Base-by-base conservation (phyloP, 2,113 vertebrate species). In the Siniperca chuatsi region DNA sequence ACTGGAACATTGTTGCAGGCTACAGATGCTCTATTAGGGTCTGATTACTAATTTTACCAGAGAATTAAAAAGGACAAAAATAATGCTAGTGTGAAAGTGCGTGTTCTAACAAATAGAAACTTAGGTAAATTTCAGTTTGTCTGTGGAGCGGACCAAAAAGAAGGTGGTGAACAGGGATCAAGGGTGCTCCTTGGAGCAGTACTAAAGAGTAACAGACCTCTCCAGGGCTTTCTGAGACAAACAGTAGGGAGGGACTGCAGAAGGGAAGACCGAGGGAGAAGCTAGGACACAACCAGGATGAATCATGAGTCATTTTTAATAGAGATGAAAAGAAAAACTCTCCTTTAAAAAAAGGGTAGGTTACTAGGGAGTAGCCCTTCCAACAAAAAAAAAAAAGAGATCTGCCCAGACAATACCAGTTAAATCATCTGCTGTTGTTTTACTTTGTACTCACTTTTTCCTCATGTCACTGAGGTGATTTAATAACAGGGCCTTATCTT, bases 381-480 rank as follows among this genome's bases (percentile, higher is more conserved):
- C 35, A 75, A 8, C 46, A 54, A 69, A 82, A 80, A 76, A 82
- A 80, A 76, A 60, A 9, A 0, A 33, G 6, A 75, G 40, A 84
- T 75, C 55, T 57, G 29, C 6, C 4, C 16, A 70, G 79, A 90
- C 86, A 93, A 92, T 84, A 82, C 42, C 40, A 77, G 40, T 78
- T 82, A 64, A 89, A 87, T 89, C 70, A 82, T 75, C 33, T 29
- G 68, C 62, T 37, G 70, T 9, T 44, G 42, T 72, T 79, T 68
- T 33, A 42, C 75, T 79, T 65, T 75, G 35, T 11, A 29, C 40
- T 44, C 35, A 2, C 37, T 87, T 48, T 75, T 75, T 80, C 75
- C 66, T 79, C 29, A 77, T 44, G 71, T 79, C 80, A 82, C 40
- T 60, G 4, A 2, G 61, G 55, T 60, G 46, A 87, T 83, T 73